Evolutionary conservation across 2,113 vertebrate species (phyloP), one percentile per base, ranked within the genome.

Genomic region (Rhinolophus ferrumequinum): DNA sequence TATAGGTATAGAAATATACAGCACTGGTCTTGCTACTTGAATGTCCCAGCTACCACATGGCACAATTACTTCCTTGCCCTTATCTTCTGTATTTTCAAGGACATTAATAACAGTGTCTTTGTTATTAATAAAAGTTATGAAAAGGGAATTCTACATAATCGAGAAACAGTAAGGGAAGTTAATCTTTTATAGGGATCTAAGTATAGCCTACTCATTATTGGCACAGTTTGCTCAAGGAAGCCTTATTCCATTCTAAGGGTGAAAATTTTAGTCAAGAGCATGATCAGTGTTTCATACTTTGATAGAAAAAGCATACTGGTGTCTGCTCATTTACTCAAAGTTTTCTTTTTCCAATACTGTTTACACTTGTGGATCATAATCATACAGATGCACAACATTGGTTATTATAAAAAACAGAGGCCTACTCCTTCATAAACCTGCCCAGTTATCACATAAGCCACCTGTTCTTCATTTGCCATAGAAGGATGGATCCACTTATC

Each of bases 371-470:
- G 24, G 35, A 12, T 90, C 54, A 83, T 62, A 87, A 72, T 75
- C 64, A 18, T 80, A 58, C 88, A 75, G 72, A 92, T 66, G 24
- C 35, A 82, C 28, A 92, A 22, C 38, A 92, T 54, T 86, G 66
- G 73, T 94, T 84, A 54, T 82, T 85, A 56, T 67, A 16, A 92
- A 88, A 97, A 75, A 44, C 6, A 93, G 18, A 92, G 47, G 24
- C 24, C 50, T 11, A 38, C 19, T 35, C 60, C 72, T 95, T 82
- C 47, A 52, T 9, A 92, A 33, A 95, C 47, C 16, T 84, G 16
- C n/a, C 30, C 16, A 44, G 2, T 86, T 90, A 54, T 67, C 64
- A 77, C 50, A 84, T 73, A 41, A 70, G 19, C 67, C 79, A 64
- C 19, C 33, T 58, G 18, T 69, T 83, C 83, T 8, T 85, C 8